Conservation (phyloP, 1,140 invertebrate species). For the Nylanderia fulva region DNA sequence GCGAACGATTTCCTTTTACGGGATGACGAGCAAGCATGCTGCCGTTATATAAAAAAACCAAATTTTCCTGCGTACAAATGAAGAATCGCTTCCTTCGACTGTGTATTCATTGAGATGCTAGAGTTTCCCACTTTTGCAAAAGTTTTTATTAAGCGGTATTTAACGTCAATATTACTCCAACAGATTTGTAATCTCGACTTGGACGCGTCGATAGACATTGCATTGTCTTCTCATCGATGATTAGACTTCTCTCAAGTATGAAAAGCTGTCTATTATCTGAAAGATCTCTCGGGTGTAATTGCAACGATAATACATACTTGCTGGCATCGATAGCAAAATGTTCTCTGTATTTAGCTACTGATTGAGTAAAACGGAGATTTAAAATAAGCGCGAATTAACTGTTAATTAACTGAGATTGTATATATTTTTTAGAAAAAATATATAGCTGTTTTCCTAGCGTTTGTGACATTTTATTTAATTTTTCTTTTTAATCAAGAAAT, state of each 20-base stretch:
- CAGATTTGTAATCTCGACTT: conserved; percentile 24
- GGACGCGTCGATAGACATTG: conserved; percentile 37
- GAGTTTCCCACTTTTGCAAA: not conserved
- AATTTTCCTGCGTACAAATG: not conserved
- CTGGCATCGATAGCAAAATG: conserved; percentile 30
- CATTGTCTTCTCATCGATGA: conserved; percentile 44
- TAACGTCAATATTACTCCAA: not conserved
- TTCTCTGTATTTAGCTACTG: conserved; percentile 37
- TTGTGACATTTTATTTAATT: conserved; percentile 10
- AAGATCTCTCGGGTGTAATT: conserved; percentile 57
- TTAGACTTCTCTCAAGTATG: conserved; percentile 47
- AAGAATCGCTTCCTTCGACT: not conserved
- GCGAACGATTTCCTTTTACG: not conserved
- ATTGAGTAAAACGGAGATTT: conserved; percentile 28
- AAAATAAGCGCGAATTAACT: conserved; percentile 33
- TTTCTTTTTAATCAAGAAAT: not conserved
- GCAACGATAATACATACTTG: conserved; percentile 50
- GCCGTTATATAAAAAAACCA: not conserved
- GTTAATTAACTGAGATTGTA: conserved; percentile 19
- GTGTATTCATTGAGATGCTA: not conserved
- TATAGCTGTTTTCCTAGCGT: not conserved
- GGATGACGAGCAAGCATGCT: not conserved
- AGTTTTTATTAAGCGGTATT: conserved; percentile 1
- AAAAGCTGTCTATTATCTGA: conserved; percentile 25
- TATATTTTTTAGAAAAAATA: not conserved